Evolutionary conservation across 2,797 vertebrate species (phyloP).

Genomic region (Acanthiza pusilla): DNA sequence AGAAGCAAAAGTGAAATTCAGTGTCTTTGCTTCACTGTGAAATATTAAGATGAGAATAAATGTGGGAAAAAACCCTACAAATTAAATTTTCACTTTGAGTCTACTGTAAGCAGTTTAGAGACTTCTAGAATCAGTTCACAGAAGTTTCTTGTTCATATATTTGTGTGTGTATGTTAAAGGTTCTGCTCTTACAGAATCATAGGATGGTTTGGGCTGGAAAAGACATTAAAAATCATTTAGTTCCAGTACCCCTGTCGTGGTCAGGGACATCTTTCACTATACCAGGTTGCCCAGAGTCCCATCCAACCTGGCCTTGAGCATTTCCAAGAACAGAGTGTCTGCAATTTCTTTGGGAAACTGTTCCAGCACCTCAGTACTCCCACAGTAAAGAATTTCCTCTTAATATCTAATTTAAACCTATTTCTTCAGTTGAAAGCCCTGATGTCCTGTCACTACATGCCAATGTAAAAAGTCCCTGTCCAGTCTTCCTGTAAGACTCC

Average conservation of each 20-base stretch:
- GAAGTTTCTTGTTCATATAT: neutral
- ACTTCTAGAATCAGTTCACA: neutral
- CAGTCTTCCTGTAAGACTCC: neutral
- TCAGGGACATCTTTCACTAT: neutral
- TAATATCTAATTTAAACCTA: neutral
- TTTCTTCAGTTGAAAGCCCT: neutral
- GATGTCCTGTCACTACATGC: neutral
- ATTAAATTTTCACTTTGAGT: neutral
- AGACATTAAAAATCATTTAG: neutral
- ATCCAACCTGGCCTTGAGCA: neutral
- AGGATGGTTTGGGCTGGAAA: neutral
- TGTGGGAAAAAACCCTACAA: neutral
- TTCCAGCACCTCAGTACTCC: neutral
- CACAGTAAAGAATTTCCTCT: neutral
- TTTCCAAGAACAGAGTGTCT: neutral
- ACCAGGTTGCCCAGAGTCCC: neutral
- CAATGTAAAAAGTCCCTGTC: neutral
- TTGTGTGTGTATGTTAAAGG: neutral
- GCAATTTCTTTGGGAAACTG: neutral
- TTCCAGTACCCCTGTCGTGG: neutral
- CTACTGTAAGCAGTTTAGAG: neutral
- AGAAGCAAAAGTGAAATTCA: neutral
- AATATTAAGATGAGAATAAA: neutral
- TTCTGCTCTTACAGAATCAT: neutral
- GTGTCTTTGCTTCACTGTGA: neutral